phyloP scores from a whole-genome alignment of 2,888 invertebrate genomes.

The Hymenopus coronatus region DNA sequence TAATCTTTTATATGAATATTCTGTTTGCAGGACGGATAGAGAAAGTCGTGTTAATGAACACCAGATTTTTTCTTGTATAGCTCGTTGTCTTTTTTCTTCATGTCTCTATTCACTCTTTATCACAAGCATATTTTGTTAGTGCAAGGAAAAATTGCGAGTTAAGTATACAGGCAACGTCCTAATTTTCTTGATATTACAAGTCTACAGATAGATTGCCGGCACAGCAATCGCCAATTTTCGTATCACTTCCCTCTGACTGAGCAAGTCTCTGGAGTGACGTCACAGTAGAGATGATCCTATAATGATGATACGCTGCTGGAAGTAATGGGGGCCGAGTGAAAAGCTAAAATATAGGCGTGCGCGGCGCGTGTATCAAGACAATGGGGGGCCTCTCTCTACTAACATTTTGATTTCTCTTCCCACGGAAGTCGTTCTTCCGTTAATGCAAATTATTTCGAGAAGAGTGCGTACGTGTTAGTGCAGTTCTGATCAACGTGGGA shows the following conservation, averaged over 20 bases:
- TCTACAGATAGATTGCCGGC: neutral
- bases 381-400: neutral
- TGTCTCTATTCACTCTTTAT: too few relatives aligned
- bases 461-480: neutral
- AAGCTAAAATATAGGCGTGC: neutral
- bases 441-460: neutral
- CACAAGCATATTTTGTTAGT: too few relatives aligned
- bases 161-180: neutral
- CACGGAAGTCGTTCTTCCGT: neutral
- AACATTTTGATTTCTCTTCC: neutral
- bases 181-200: neutral
- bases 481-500: neutral
- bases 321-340: neutral
- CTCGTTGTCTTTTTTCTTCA: too few relatives aligned
- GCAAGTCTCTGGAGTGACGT: neutral
- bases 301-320: neutral
- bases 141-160: too few relatives aligned
- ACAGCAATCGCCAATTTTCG: neutral
- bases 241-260: neutral
- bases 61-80: too few relatives aligned
- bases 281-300: neutral
- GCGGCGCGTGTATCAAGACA: neutral
- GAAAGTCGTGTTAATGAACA: too few relatives aligned
- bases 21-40: too few relatives aligned
- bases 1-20: too few relatives aligned